phyloP scores from a whole-genome alignment of 2,888 invertebrate species.

The Choreutis nemorana region DNA sequence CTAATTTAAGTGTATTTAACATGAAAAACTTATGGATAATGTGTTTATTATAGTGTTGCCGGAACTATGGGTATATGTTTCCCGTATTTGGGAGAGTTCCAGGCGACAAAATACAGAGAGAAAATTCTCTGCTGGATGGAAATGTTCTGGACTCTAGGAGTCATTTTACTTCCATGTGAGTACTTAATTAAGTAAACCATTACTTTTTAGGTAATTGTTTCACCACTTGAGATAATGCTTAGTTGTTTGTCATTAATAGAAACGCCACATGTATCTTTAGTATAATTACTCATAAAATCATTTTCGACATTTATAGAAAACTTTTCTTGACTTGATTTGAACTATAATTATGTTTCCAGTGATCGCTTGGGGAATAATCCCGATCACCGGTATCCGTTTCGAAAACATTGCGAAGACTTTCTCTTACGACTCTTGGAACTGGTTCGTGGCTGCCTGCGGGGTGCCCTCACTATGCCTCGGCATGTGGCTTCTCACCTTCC shows the following conservation, averaged over 20 bases:
- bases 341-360: constrained; percentile 49
- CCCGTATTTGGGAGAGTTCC: constrained; percentile 84
- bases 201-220: too few species aligned
- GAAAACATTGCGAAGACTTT: constrained; percentile 60
- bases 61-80: constrained; percentile 86
- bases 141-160: constrained; percentile 84
- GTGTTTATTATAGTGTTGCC: constrained; percentile 67
- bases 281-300: too few species aligned
- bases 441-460: constrained; percentile 79
- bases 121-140: constrained; percentile 87
- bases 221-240: too few species aligned
- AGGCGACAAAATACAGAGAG: constrained; percentile 80
- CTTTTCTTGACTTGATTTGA: too few species aligned
- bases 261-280: too few species aligned
- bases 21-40: too few species aligned
- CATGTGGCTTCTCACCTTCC: constrained; percentile 77
- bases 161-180: constrained; percentile 77
- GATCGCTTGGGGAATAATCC: constrained; percentile 82
- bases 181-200: too few species aligned
- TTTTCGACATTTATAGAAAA: too few species aligned
- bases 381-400: constrained; percentile 69
- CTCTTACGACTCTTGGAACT: constrained; percentile 81
- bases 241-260: too few species aligned
- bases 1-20: too few species aligned
- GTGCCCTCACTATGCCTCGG: constrained; percentile 73